A percentile compares a stretch with the other conserved stretches of the same genome.
Evolutionary conservation across 2,888 invertebrate species (phyloP).

Genomic region (Flexamia atlantica): DNA sequence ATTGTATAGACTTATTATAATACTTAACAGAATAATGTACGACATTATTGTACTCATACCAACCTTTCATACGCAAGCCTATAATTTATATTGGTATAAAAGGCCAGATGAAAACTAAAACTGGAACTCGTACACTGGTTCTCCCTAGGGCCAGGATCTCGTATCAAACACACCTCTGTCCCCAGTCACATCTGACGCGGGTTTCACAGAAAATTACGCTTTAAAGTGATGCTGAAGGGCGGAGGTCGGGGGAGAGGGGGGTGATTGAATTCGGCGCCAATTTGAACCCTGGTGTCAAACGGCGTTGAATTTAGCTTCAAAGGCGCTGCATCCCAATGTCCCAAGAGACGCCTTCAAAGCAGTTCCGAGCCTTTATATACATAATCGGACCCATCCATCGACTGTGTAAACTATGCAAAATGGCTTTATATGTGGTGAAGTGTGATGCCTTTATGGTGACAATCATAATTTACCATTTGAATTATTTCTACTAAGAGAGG

Average conservation of each 20-base stretch:
- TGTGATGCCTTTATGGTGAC: background rate
- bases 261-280: conserved; percentile 57
- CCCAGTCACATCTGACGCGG: background rate
- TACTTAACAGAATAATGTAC: too few relatives aligned
- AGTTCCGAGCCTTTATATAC: background rate
- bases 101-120: too few relatives aligned
- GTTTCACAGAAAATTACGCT: conserved; percentile 3
- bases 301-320: conserved; percentile 62
- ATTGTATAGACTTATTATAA: too few relatives aligned
- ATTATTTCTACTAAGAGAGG: too few relatives aligned
- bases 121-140: too few relatives aligned
- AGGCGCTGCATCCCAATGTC: conserved; percentile 64
- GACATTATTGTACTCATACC: too few relatives aligned
- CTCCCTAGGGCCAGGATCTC: too few relatives aligned
- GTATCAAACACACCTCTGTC: background rate
- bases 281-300: conserved; percentile 60
- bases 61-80: too few relatives aligned
- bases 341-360: conserved; percentile 51
- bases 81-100: too few relatives aligned
- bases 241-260: conserved; percentile 20
- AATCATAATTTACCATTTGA: too few relatives aligned
- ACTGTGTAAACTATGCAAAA: conserved; percentile 23
- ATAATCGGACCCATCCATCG: conserved; percentile 14
- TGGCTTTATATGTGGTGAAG: background rate
- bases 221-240: conserved; percentile 44